Base-by-base conservation (phyloP, 2,113 vertebrate genomes). In the Aegypius monachus region DNA sequence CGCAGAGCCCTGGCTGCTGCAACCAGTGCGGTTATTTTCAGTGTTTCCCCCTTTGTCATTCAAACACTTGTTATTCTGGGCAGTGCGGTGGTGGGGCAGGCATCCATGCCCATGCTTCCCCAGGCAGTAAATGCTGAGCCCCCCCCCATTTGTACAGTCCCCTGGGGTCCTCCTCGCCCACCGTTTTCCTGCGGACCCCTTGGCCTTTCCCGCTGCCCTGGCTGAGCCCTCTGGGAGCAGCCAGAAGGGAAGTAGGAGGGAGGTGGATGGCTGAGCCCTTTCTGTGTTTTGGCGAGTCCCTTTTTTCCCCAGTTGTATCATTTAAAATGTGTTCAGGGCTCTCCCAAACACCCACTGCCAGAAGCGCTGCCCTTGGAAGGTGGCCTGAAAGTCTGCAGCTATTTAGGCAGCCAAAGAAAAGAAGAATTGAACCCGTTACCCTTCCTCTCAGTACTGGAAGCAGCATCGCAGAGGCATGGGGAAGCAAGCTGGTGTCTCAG, bases 51-150 rank as follows among this genome's bases (percentile, higher is more conserved):
- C 63, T 84, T 65, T 55, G 31, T 27, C 16, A 6, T 40, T 59
- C 58, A 43, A 59, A 32, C 18, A 2, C 2, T 72, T 88, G 34
- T 72, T 77, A 27, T 34, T 53, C 31, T 5, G 25, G 83, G 47
- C 63, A 88, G 68, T 17, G 48, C 2, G 0, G 52, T 0, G 13
- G 34, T 34, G 58, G 70, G n/a, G 13, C 21, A 55, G 40, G 36
- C 2, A 2, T 13, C 12, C 2, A 0, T 47, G 27, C 40, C 25
- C 1, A 1, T 0, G 1, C 17, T 80, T 86, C 58, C 20, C 53
- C 40, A 29, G 67, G 38, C 40, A 43, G 36, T 17, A 36, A 73
- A 56, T 38, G 20, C 55, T 15, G 12, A 87, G 38, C 14, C 9
- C 50, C 27, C 9, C 3, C 15, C 26, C 47, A 1, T 62, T 81